Evolutionary conservation across 2,797 vertebrate genomes (phyloP).

Genomic region (Mormyrops boulengeri): DNA sequence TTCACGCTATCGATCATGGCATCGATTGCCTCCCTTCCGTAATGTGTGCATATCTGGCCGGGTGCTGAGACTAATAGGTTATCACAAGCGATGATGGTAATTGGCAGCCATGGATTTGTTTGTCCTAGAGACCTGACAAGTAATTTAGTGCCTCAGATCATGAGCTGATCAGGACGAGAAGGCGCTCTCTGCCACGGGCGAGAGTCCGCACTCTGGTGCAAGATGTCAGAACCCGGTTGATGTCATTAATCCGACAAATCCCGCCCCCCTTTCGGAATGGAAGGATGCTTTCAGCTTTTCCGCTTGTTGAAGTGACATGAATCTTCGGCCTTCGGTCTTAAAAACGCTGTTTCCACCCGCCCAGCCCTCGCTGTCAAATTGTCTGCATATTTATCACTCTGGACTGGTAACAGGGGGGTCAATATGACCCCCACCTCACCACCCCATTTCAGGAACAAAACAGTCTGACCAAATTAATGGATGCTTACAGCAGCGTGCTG

Average conservation of each 20-base stretch:
- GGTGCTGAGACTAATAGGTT: neutral
- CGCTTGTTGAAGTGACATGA: neutral
- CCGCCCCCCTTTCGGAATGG: neutral
- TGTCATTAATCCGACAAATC: constrained; percentile 22
- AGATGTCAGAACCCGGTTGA: constrained; percentile 21
- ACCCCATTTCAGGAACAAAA: neutral
- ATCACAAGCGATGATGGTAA: constrained; percentile 1
- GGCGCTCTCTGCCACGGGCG: neutral
- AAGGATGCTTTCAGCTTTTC: neutral
- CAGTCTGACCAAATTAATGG: neutral
- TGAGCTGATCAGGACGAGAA: neutral
- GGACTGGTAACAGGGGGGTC: neutral
- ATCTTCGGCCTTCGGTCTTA: neutral
- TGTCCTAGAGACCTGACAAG: neutral
- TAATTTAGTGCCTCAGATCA: neutral
- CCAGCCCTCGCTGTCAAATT: neutral
- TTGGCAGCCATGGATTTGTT: neutral
- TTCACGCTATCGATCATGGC: neutral
- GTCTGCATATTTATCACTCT: neutral
- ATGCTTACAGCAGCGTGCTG: neutral
- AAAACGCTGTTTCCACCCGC: neutral
- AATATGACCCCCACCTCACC: neutral
- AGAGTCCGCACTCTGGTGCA: neutral
- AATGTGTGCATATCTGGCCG: neutral
- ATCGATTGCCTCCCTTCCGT: neutral